Base-by-base conservation (phyloP, 2,113 vertebrate species). In the Mormyrus iriodes region DNA sequence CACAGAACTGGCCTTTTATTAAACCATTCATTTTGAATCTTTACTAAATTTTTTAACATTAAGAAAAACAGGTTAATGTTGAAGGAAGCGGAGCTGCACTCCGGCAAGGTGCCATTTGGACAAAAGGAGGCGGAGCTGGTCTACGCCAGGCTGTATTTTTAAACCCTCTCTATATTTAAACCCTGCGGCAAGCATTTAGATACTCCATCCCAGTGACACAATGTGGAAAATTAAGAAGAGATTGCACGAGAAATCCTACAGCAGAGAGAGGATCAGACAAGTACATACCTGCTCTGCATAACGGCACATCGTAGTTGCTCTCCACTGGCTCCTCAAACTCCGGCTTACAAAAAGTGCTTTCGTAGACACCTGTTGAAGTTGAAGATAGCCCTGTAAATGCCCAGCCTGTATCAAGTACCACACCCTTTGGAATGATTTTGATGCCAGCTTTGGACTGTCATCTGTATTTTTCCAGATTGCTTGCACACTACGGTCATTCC, bases 301-400 rank as follows among this genome's bases (percentile, higher is more conserved):
- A 94, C 52, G 95, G 92, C 85, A 94, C 76, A 3, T 95, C 95
- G 31, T 95, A 95, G 89, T 91, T 52, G 48, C n/a, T 89, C 39
- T 94, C 94, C 9, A 27, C 48, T 65, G 15, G 46, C 61, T 89
- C 83, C n/a, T 89, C 85, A 49, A 65, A 52, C 1, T 4, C 82
- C 76, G 31, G 42, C 27, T 91, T 12, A 79, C 69, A 7, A 31
- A 46, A 27, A 12, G n/a, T 27, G 1, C 13, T 39, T 13, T 89
- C 53, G 5, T n/a, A 48, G 86, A 48, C 35, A 85, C 46, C 94
- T 92, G n/a, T n/a, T n/a, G 90, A 46, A 90, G 91, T 3, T 39
- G 46, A 42, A 39, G 35, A 19, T 2, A 39, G 61, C 44, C 6
- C 76, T 44, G 76, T 82, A 21, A 82, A 44, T 24, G 35, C 15